These are phyloP conservation scores for Poecilia velifera DNA, from an alignment of 2,797 vertebrate species.

Conservation along the genomic window DNA sequence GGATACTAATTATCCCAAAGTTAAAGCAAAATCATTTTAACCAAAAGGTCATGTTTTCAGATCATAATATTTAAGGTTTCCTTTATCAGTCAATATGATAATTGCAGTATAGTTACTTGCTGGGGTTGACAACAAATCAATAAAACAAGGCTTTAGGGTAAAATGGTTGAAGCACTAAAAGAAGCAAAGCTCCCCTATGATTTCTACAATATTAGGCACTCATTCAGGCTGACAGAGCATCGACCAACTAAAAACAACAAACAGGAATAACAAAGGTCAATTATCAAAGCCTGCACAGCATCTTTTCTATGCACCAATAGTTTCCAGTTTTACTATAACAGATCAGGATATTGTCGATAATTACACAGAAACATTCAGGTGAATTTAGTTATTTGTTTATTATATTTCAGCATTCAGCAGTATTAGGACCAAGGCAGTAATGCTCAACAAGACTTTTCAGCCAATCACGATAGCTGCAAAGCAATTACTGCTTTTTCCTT, in stretches of 20 bases:
- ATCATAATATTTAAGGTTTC: neutral
- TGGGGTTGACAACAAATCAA: neutral
- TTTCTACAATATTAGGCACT: constrained; percentile 3
- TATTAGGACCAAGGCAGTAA: constrained; percentile 36
- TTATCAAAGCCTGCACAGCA: neutral
- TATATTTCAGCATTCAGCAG: constrained; percentile 24
- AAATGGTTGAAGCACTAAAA: neutral
- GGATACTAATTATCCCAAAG: neutral
- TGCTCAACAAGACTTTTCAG: constrained; percentile 41
- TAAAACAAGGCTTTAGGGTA: neutral
- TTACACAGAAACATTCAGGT: constrained; percentile 3
- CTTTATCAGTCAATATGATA: neutral
- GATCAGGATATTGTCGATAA: constrained; percentile 11
- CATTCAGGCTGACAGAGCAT: constrained; percentile 8
- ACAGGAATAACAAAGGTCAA: neutral
- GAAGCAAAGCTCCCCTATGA: neutral
- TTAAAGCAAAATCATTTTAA: neutral
- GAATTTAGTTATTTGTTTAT: constrained; percentile 25
- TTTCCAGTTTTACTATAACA: neutral
- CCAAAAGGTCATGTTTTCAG: neutral
- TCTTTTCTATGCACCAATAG: neutral
- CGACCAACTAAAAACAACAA: constrained; percentile 1
- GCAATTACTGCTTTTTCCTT: constrained; percentile 44
- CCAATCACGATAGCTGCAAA: constrained; percentile 47
- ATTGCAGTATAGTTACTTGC: constrained; percentile 1